phyloP scores from a whole-genome alignment of 2,888 invertebrate species.

The Coenonympha glycerion region DNA sequence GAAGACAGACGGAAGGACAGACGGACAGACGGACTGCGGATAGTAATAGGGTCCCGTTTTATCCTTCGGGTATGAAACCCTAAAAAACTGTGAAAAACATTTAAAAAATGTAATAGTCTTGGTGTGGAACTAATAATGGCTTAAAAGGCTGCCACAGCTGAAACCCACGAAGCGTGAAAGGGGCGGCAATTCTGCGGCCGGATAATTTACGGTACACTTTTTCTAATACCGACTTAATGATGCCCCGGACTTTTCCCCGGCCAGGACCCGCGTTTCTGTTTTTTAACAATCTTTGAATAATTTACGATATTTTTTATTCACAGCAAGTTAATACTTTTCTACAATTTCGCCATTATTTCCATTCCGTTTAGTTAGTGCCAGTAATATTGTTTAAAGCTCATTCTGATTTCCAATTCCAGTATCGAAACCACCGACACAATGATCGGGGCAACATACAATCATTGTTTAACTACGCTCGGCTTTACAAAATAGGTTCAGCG shows the following conservation, averaged over 20 bases:
- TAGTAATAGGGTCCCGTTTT: too few species aligned
- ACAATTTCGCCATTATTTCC: too few species aligned
- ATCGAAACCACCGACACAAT: not conserved
- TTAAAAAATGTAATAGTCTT: not conserved
- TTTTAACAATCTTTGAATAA: not conserved
- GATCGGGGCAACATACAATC: not conserved
- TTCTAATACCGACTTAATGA: not conserved
- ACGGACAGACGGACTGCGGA: too few species aligned
- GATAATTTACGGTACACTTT: slow-evolving; percentile 1
- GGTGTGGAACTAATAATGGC: slow-evolving; percentile 5
- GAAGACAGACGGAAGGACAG: too few species aligned
- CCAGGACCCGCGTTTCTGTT: not conserved
- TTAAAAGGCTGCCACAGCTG: slow-evolving; percentile 5
- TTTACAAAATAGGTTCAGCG: not conserved
- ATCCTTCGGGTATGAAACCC: too few species aligned
- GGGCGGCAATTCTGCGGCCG: slow-evolving; percentile 3
- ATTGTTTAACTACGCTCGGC: not conserved
- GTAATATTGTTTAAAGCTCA: not conserved
- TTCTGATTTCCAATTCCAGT: not conserved
- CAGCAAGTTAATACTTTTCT: too few species aligned
- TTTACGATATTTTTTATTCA: too few species aligned
- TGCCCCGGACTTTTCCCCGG: not conserved
- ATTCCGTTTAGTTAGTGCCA: too few species aligned
- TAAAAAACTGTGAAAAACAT: not conserved
- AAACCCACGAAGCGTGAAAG: slow-evolving; percentile 2